Evolutionary conservation across 1,140 invertebrate species (phyloP), one percentile per base, ranked within the genome.

Genomic region (Atta cephalotes): DNA sequence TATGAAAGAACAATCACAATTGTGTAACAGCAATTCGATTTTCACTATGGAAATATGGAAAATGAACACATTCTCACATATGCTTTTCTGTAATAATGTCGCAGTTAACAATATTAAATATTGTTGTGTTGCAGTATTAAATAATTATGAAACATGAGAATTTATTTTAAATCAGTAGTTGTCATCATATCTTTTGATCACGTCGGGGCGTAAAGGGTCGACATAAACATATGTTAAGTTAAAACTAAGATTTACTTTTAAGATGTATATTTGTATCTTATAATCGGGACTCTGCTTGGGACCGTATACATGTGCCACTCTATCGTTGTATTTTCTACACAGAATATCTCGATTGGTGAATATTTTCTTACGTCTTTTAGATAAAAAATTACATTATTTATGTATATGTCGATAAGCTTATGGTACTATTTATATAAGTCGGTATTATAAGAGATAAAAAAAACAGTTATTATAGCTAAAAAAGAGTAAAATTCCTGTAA

Each of bases 351-450:
- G 12, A 56, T 31, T 12, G 2, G 5, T 39, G n/a, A 60, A 14
- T 77, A 77, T 77, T 77, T 35, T 77, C 14, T 39, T 77, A 77
- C 21, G 1, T 76, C 12, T 56, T 76, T 58, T 16, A 74, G n/a
- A 58, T 1, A 18, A 16, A 3, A 62, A 76, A 60, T 39, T 39
- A 12, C 56, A 25, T 25, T 72, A 51, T 60, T 60, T 60, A 45
- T 25, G 45, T 25, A 25, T 10, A 62, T 35, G 14, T 51, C 14
- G 14, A 51, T 16, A 3, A 3, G 2, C 3, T 5, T 62, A 60
- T 45, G n/a, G 21, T n/a, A 70, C 10, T 49, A n/a, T 45, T 49
- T 21, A 21, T 66, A 1, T 39, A 39, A 70, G 14, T 45, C 35
- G 18, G 4, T 53, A 60, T 60, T 60, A 76, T 1, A 39, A 76